Percentiles rank a stretch among this genome's conserved stretches.
Conservation (phyloP, 2,797 vertebrate genomes). For the Leptoclinus maculatus region DNA sequence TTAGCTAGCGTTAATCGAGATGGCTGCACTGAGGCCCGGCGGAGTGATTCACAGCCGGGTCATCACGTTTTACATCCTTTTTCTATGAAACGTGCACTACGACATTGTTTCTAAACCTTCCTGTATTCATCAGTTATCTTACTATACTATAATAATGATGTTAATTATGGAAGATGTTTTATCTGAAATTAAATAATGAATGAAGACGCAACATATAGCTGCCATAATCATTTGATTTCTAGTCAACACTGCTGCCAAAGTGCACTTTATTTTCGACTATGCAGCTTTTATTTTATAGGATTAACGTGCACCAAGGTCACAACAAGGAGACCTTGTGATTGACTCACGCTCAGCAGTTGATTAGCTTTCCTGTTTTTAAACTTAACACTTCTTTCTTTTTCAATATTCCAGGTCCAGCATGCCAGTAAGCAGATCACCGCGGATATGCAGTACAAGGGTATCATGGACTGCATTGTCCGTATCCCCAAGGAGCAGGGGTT, state of each 20-base stretch:
- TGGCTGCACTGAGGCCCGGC: slow-evolving; percentile 17
- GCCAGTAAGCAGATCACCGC: slow-evolving; percentile 90
- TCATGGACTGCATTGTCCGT: slow-evolving; percentile 88
- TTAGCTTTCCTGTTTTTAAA: slow-evolving; percentile 8
- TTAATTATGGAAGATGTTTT: fast-evolving
- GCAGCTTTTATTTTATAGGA: background rate
- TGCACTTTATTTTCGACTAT: fast-evolving
- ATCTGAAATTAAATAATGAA: fast-evolving
- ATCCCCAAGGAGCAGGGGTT: slow-evolving; percentile 90
- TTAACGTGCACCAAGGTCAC: slow-evolving; percentile 65
- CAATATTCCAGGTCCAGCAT: slow-evolving; percentile 77
- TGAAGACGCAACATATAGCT: background rate
- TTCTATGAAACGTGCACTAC: background rate
- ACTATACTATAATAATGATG: background rate
- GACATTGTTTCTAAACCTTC: fast-evolving
- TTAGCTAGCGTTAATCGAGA: background rate
- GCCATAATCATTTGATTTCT: background rate
- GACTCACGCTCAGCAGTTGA: background rate
- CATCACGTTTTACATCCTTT: slow-evolving; percentile 22
- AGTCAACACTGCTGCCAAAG: background rate
- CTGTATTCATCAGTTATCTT: fast-evolving
- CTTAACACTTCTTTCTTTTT: background rate
- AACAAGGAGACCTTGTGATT: slow-evolving; percentile 41
- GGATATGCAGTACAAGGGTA: slow-evolving; percentile 91
- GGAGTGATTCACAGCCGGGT: slow-evolving; percentile 36